Evolutionary conservation across 2,888 invertebrate genomes (phyloP).

Genomic region (Drosophila neotestacea): DNA sequence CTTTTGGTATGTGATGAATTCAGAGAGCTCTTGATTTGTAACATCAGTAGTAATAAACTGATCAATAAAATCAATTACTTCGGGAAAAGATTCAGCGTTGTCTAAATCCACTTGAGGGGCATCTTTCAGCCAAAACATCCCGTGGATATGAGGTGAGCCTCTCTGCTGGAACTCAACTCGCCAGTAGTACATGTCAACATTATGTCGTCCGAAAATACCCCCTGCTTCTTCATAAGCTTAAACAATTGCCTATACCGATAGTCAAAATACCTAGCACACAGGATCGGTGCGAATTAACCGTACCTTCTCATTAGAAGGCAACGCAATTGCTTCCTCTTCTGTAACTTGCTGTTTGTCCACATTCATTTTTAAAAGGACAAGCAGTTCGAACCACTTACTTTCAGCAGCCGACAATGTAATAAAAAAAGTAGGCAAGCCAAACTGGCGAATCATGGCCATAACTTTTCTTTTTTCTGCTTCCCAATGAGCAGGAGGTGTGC

Average conservation of each 20-base stretch:
- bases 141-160: background rate
- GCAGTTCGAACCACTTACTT: slow-evolving; percentile 3
- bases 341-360: background rate
- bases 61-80: slow-evolving; percentile 5
- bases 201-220: background rate
- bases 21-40: background rate
- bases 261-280: background rate
- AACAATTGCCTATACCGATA: background rate
- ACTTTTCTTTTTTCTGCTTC: slow-evolving; percentile 40
- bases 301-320: background rate
- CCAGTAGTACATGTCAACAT: slow-evolving; percentile 19
- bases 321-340: background rate
- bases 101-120: slow-evolving; percentile 11
- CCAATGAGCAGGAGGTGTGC: slow-evolving; percentile 47
- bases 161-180: slow-evolving; percentile 12
- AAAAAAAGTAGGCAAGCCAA: slow-evolving; percentile 5
- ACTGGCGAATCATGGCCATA: slow-evolving; percentile 12
- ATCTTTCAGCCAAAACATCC: background rate
- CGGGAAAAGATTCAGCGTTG: background rate
- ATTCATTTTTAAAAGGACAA: background rate
- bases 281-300: background rate
- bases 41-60: background rate
- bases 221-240: background rate
- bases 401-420: slow-evolving; percentile 13
- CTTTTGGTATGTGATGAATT: background rate